Evolutionary conservation across 30 jellyfish, hydroid and myxozoan species (phyloP).

Genomic region (Hydra vulgaris): DNA sequence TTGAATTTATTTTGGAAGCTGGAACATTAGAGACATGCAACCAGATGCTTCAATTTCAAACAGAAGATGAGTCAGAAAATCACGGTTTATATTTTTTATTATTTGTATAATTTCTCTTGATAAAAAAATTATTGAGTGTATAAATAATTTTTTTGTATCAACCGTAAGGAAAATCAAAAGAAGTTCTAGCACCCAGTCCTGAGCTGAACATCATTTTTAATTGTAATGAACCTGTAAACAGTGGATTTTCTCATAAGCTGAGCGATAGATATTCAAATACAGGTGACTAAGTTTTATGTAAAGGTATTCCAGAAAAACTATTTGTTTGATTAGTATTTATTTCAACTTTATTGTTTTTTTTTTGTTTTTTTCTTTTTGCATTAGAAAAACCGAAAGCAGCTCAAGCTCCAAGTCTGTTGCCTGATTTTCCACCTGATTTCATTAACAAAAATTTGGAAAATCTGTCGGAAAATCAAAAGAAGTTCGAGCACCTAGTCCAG

Average conservation of each 20-base stretch:
- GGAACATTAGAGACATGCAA: background rate
- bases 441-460: background rate
- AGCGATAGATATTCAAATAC: background rate
- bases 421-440: background rate
- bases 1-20: constrained; percentile 2
- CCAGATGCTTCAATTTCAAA: background rate
- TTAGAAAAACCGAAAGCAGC: background rate
- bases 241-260: background rate
- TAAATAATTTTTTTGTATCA: background rate
- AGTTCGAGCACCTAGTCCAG: background rate
- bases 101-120: background rate
- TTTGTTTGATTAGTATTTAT: background rate
- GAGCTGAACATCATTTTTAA: background rate
- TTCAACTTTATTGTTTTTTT: background rate
- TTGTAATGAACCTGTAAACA: background rate
- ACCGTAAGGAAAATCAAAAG: background rate
- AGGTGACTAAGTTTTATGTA: background rate
- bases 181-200: background rate
- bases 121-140: background rate
- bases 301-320: background rate
- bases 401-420: background rate
- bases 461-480: background rate
- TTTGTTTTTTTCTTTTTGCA: background rate
- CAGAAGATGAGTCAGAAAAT: background rate
- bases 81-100: background rate